phyloP scores from a whole-genome alignment of 2,113 vertebrate genomes.

The Eulemur macaco region DNA sequence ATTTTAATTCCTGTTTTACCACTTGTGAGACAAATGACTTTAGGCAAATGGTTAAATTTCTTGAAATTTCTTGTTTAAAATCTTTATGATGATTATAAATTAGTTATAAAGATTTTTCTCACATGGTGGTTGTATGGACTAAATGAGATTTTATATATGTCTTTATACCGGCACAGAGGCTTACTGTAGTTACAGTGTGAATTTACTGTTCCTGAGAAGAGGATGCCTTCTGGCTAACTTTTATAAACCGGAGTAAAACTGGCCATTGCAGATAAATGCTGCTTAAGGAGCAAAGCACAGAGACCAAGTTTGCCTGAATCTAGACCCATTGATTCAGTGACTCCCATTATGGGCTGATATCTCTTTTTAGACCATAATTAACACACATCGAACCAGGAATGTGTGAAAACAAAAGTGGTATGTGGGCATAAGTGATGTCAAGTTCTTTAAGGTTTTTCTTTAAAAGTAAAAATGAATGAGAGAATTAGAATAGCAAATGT shows the following conservation, averaged over 20 bases:
- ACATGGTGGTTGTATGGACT: neutral
- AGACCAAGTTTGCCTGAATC: neutral
- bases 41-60: neutral
- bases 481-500: neutral
- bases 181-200: neutral
- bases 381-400: neutral
- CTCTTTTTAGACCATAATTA: neutral
- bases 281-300: neutral
- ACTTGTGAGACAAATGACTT: slow-evolving; percentile 25
- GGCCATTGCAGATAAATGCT: neutral
- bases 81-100: slow-evolving; percentile 8
- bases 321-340: neutral
- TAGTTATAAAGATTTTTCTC: slow-evolving; percentile 18
- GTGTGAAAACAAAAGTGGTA: neutral
- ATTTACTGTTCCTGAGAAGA: slow-evolving; percentile 23
- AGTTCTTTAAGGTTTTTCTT: neutral
- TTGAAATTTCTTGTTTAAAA: slow-evolving; percentile 15
- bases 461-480: neutral
- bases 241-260: slow-evolving; percentile 11
- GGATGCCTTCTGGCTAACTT: neutral
- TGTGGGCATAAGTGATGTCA: neutral
- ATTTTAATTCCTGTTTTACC: slow-evolving; percentile 21
- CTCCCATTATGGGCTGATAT: neutral
- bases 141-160: neutral
- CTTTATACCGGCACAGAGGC: neutral